phyloP scores from a whole-genome alignment of 2,113 vertebrate genomes.

The Himantopus leucocephalus region DNA sequence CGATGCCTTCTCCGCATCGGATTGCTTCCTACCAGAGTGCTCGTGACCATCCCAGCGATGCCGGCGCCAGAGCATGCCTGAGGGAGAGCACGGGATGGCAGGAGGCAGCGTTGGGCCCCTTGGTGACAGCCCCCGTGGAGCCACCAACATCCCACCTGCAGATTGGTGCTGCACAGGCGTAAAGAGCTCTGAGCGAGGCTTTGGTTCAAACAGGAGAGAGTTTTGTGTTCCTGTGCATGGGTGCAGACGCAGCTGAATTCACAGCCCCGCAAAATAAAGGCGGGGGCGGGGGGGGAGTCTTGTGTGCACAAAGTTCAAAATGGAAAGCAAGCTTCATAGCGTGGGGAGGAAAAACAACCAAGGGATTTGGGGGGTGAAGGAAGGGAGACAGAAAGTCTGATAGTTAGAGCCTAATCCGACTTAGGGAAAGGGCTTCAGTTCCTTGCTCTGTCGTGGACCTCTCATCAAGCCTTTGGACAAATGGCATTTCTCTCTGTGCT shows the following conservation, averaged over 20 bases:
- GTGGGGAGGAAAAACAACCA: neutral
- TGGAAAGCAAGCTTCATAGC: neutral
- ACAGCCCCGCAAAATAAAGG: neutral
- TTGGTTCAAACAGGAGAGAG: neutral
- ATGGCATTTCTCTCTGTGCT: conserved; percentile 56
- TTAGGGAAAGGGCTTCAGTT: conserved; percentile 27
- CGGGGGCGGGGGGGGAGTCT: neutral
- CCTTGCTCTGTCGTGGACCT: conserved; percentile 25
- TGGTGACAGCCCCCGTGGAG: neutral
- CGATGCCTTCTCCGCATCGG: neutral
- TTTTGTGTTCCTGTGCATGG: neutral
- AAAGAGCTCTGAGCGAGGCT: neutral
- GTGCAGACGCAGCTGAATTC: neutral
- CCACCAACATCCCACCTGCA: neutral
- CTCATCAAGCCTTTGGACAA: conserved; percentile 46
- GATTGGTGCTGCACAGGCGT: neutral
- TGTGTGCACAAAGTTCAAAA: neutral
- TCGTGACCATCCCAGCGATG: neutral
- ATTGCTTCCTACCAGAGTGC: neutral
- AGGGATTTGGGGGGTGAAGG: conserved; percentile 1
- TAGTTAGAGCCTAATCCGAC: conserved; percentile 28
- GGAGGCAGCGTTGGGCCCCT: neutral
- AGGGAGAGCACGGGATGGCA: neutral
- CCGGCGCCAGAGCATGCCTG: neutral
- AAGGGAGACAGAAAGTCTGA: conserved; percentile 17